A percentile compares a stretch with the other conserved stretches of the same genome.
phyloP scores from a whole-genome alignment of 1,140 invertebrate species.

The Zaprionus tsacasi region DNA sequence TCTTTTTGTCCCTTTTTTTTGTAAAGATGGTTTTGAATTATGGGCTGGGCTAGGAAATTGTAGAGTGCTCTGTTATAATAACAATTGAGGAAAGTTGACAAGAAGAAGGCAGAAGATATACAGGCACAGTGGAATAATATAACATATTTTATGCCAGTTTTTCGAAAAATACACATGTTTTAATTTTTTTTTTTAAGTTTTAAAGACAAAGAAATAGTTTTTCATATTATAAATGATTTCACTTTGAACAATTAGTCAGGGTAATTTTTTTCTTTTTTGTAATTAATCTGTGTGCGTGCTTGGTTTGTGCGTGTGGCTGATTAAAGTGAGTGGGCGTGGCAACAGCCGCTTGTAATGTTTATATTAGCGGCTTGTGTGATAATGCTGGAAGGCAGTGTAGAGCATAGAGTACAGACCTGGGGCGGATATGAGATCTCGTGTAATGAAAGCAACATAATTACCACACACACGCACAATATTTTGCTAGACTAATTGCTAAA shows the following conservation, averaged over 20 bases:
- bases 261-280: conserved; percentile 6
- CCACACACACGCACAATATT: conserved; percentile 2
- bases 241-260: not conserved
- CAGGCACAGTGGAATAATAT: not conserved
- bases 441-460: conserved; percentile 34
- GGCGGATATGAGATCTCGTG: conserved; percentile 3
- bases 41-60: not conserved
- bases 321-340: not conserved
- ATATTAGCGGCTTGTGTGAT: conserved; percentile 30
- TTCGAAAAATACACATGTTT: no score
- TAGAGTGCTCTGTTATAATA: not conserved
- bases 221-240: not conserved
- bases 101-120: not conserved
- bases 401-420: not conserved
- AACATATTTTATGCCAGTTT: no score
- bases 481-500: conserved; percentile 8
- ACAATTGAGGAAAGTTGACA: not conserved
- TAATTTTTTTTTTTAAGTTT: no score
- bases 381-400: conserved; percentile 4
- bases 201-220: no score
- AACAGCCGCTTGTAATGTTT: conserved; percentile 15
- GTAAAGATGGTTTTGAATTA: conserved; percentile 12
- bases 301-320: conserved; percentile 1
- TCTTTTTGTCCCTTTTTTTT: not conserved
- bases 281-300: conserved; percentile 25